Percentiles rank a stretch among this genome's conserved stretches.
Evolutionary conservation across 2,888 invertebrate genomes (phyloP).

Genomic region (Brenthis daphne): DNA sequence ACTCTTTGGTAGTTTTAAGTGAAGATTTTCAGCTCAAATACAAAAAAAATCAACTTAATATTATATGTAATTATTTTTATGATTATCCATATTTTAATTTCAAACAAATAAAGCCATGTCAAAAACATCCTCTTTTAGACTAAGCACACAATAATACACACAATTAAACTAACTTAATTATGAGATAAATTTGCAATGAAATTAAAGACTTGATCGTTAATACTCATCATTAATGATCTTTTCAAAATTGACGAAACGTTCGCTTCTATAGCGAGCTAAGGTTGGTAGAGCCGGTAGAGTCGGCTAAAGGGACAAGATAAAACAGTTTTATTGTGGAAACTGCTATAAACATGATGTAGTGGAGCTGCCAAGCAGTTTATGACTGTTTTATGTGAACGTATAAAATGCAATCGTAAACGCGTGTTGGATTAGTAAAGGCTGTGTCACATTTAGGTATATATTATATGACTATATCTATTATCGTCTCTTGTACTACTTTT

Average conservation of each 20-base stretch:
- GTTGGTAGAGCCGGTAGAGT: slow-evolving; percentile 18
- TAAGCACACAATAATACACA: not conserved
- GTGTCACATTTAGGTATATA: slow-evolving; percentile 6
- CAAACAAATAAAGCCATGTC: too few relatives aligned
- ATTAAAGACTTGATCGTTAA: not conserved
- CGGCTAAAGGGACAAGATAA: slow-evolving; percentile 30
- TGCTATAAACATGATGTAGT: slow-evolving; percentile 38
- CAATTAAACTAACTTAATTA: too few relatives aligned
- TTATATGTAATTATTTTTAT: too few relatives aligned
- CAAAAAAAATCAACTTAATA: too few relatives aligned
- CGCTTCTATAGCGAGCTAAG: not conserved
- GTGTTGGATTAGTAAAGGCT: slow-evolving; percentile 21
- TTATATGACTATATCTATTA: not conserved
- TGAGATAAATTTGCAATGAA: too few relatives aligned
- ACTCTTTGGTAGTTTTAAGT: too few relatives aligned
- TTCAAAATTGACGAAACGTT: not conserved
- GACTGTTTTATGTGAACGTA: slow-evolving; percentile 39
- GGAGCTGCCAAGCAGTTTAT: slow-evolving; percentile 39
- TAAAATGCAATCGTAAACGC: slow-evolving; percentile 40
- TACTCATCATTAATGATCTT: not conserved
- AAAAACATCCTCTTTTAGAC: too few relatives aligned
- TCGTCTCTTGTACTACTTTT: not conserved
- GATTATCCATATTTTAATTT: too few relatives aligned
- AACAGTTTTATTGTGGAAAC: slow-evolving; percentile 30
- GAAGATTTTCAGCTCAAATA: too few relatives aligned